Conservation (phyloP, 2,888 invertebrate genomes). For the Orchesella flavescens region DNA sequence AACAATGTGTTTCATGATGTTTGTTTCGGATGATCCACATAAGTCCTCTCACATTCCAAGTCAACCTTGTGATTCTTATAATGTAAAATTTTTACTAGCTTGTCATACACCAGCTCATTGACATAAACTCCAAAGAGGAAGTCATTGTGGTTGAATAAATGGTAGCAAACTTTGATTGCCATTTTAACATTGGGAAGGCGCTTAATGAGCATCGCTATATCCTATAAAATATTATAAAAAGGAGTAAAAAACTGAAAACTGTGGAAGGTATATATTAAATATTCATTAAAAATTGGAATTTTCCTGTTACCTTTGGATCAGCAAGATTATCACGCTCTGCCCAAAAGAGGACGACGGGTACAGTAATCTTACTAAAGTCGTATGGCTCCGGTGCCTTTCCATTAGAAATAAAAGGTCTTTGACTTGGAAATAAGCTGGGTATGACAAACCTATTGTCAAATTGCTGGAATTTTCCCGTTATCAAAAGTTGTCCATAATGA, state of each 20-base stretch:
- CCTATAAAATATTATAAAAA: conserved; percentile 38
- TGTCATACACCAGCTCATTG: conserved; percentile 55
- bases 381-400: conserved; percentile 20
- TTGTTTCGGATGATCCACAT: neutral
- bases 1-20: too few relatives aligned
- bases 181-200: conserved; percentile 45
- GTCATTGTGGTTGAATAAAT: conserved; percentile 59
- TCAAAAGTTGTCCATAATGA: conserved; percentile 36
- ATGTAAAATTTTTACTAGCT: conserved; percentile 36
- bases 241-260: neutral
- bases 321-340: conserved; percentile 44
- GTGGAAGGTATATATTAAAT: too few relatives aligned
- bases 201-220: conserved; percentile 45
- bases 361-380: conserved; percentile 33
- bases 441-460: conserved; percentile 33
- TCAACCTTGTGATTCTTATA: conserved; percentile 27
- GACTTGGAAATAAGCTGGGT: neutral
- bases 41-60: conserved; percentile 9
- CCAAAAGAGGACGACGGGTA: conserved; percentile 29
- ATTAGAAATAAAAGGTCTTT: neutral
- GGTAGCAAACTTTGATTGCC: conserved; percentile 38
- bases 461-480: conserved; percentile 25
- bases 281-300: too few relatives aligned
- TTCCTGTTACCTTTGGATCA: neutral
- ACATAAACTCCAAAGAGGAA: conserved; percentile 63